These are phyloP conservation scores for Dipodomys merriami DNA, from an alignment of 2,113 vertebrate genomes.

Conservation along the genomic window DNA sequence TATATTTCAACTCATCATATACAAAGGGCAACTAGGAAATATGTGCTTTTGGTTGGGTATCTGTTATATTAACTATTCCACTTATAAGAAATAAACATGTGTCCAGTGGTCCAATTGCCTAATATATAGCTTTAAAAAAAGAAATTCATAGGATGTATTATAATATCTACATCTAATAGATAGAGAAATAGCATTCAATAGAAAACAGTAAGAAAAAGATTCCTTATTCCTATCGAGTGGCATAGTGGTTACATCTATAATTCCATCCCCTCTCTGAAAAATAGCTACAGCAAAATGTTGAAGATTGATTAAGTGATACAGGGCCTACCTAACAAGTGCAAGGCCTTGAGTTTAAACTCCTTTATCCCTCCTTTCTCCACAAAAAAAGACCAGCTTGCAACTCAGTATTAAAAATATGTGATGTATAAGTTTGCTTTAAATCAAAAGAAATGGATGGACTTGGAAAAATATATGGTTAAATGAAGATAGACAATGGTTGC, in stretches of 20 bases:
- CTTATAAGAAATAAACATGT: not conserved
- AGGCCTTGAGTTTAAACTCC: too few relatives aligned
- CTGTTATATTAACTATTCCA: not conserved
- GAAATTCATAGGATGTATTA: not conserved
- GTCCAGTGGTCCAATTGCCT: not conserved
- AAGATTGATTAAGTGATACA: too few relatives aligned
- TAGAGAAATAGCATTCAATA: not conserved
- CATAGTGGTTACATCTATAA: too few relatives aligned
- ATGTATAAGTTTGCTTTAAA: not conserved
- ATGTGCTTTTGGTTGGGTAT: not conserved
- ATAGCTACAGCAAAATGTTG: too few relatives aligned
- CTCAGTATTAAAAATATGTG: not conserved
- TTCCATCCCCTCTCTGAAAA: too few relatives aligned
- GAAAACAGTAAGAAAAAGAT: not conserved
- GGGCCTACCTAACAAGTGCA: too few relatives aligned
- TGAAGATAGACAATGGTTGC: too few relatives aligned
- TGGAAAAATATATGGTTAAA: too few relatives aligned
- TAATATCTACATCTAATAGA: not conserved
- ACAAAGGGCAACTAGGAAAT: not conserved
- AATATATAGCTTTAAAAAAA: constrained; percentile 7
- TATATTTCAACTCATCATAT: constrained; percentile 14
- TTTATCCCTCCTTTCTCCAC: too few relatives aligned
- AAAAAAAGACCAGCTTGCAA: not conserved
- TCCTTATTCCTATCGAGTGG: not conserved
- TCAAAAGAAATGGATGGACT: not conserved